Conservation (phyloP, 1,140 invertebrate genomes). For the Drosophila pruinosa region DNA sequence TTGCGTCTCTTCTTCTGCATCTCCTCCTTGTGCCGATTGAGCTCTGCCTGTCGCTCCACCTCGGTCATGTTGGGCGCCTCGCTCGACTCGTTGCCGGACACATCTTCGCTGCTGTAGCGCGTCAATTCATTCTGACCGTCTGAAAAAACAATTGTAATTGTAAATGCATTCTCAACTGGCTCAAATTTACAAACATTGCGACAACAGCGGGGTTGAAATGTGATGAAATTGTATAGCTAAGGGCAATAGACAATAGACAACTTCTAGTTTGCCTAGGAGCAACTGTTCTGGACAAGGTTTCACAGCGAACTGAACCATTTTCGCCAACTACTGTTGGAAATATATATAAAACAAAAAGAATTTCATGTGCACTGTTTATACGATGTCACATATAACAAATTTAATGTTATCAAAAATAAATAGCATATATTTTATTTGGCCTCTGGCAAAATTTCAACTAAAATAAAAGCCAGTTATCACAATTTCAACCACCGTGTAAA, state of each 20-base stretch:
- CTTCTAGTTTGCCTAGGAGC: background rate
- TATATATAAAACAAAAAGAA: background rate
- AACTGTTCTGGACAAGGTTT: conserved; percentile 7
- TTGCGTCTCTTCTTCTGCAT: conserved; percentile 92
- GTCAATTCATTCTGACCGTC: conserved; percentile 80
- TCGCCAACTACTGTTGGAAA: background rate
- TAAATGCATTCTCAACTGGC: background rate
- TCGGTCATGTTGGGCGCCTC: conserved; percentile 82
- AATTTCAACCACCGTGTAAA: background rate
- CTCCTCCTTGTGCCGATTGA: conserved; percentile 91
- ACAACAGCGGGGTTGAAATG: background rate
- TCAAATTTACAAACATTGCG: background rate
- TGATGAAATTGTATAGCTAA: background rate
- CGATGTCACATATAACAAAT: background rate
- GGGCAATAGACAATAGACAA: background rate
- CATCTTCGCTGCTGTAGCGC: conserved; percentile 82
- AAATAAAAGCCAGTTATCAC: background rate
- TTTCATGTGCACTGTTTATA: conserved; percentile 14
- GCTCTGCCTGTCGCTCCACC: conserved; percentile 83
- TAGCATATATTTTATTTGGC: too few species aligned
- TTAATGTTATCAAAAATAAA: background rate
- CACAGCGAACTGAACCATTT: conserved; percentile 3
- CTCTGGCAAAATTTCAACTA: too few species aligned
- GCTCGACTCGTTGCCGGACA: conserved; percentile 82
- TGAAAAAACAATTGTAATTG: conserved; percentile 29